Conservation (phyloP, 2,888 invertebrate genomes). For the Congeria kusceri region DNA sequence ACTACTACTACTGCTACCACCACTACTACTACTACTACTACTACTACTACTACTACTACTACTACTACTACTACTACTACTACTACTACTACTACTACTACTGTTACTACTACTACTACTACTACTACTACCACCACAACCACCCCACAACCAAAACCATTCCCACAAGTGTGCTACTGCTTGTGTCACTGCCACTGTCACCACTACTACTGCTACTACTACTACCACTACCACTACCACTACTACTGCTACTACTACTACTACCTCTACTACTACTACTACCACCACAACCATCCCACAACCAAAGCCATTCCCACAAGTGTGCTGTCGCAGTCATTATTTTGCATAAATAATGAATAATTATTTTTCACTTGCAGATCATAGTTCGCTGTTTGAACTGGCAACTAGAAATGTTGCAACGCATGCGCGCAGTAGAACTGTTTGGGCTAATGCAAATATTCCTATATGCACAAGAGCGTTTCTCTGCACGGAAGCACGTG, state of each 20-base stretch:
- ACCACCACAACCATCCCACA: slow-evolving; percentile 18
- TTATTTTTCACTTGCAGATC: too few relatives aligned
- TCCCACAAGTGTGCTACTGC: slow-evolving; percentile 15
- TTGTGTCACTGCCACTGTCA: neutral
- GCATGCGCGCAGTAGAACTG: too few relatives aligned
- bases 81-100: slow-evolving; percentile 39
- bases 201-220: slow-evolving; percentile 37
- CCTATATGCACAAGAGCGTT: too few relatives aligned
- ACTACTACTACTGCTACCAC: slow-evolving; percentile 14
- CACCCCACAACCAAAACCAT: slow-evolving; percentile 31
- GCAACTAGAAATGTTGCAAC: too few relatives aligned
- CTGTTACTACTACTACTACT: slow-evolving; percentile 35
- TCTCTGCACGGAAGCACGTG: too few relatives aligned
- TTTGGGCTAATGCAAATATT: too few relatives aligned
- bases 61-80: slow-evolving; percentile 38
- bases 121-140: slow-evolving; percentile 20
- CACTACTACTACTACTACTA: slow-evolving; percentile 34
- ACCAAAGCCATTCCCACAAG: too few relatives aligned
- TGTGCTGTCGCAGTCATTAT: too few relatives aligned
- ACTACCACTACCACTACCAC: slow-evolving; percentile 33
- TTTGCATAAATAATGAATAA: too few relatives aligned
- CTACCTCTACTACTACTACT: slow-evolving; percentile 41
- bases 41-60: slow-evolving; percentile 41
- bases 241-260: slow-evolving; percentile 43
- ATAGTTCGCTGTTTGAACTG: too few relatives aligned